A percentile compares a stretch with the other conserved stretches of the same genome.
Conservation (phyloP, 2,797 vertebrate genomes). For the Neosilurus hyrtlii region DNA sequence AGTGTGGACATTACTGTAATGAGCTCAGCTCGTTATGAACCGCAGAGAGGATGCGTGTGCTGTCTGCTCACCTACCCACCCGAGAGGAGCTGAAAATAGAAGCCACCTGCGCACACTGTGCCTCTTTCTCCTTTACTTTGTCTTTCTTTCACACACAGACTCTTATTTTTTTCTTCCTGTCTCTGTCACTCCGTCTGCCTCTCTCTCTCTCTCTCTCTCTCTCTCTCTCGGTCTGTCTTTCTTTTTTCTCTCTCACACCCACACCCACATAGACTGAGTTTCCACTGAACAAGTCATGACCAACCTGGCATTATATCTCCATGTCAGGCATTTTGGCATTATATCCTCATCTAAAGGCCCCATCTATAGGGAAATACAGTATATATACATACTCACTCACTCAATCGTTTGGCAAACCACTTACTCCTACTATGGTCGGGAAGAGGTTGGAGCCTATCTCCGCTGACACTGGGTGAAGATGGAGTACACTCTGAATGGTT, state of each 20-base stretch:
- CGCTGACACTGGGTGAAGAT: too few relatives aligned
- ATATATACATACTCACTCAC: too few relatives aligned
- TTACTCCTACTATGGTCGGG: too few relatives aligned
- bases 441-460: too few relatives aligned
- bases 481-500: too few relatives aligned
- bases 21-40: slow-evolving; percentile 30
- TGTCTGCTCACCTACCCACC: slow-evolving; percentile 45
- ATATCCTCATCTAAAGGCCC: too few relatives aligned
- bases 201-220: not conserved
- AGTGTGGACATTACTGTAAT: slow-evolving; percentile 27
- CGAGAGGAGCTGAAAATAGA: slow-evolving; percentile 45
- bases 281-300: slow-evolving; percentile 1
- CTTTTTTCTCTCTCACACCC: too few relatives aligned
- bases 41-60: slow-evolving; percentile 14
- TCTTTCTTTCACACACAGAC: slow-evolving; percentile 1
- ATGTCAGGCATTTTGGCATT: too few relatives aligned
- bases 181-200: not conserved
- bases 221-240: not conserved
- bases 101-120: slow-evolving; percentile 42
- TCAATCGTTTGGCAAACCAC: too few relatives aligned
- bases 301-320: not conserved
- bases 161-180: not conserved
- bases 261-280: slow-evolving; percentile 14
- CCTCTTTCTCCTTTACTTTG: slow-evolving; percentile 2
- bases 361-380: too few relatives aligned